Evolutionary conservation across 2,797 vertebrate genomes (phyloP).

Genomic region (Pangasius sanitwongsei): DNA sequence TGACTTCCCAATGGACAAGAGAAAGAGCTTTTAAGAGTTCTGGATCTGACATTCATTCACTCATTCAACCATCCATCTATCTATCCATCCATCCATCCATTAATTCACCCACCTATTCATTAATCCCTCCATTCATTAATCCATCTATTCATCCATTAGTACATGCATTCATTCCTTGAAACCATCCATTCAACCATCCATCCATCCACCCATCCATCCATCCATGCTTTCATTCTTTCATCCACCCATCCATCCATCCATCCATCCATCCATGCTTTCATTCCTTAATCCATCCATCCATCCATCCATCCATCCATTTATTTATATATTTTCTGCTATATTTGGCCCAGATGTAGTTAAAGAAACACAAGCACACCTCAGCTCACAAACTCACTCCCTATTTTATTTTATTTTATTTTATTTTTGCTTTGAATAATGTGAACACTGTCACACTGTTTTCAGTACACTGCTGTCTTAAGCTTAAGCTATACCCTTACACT

Average conservation of each 20-base stretch:
- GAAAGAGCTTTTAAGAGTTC: background rate
- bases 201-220: background rate
- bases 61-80: background rate
- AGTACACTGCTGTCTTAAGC: background rate
- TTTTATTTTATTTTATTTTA: background rate
- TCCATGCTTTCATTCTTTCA: background rate
- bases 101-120: background rate
- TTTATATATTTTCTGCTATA: background rate
- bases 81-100: background rate
- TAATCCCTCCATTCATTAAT: background rate
- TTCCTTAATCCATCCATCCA: background rate
- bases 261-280: background rate
- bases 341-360: background rate
- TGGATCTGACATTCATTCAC: background rate
- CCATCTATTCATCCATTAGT: background rate
- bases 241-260: background rate
- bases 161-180: background rate
- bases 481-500: background rate
- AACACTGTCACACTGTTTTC: background rate
- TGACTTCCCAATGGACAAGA: background rate
- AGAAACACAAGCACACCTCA: background rate
- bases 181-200: background rate
- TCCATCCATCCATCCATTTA: background rate
- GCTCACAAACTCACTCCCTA: background rate
- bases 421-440: background rate